phyloP scores from a whole-genome alignment of 2,113 vertebrate genomes.

The Glaucomys volans region DNA sequence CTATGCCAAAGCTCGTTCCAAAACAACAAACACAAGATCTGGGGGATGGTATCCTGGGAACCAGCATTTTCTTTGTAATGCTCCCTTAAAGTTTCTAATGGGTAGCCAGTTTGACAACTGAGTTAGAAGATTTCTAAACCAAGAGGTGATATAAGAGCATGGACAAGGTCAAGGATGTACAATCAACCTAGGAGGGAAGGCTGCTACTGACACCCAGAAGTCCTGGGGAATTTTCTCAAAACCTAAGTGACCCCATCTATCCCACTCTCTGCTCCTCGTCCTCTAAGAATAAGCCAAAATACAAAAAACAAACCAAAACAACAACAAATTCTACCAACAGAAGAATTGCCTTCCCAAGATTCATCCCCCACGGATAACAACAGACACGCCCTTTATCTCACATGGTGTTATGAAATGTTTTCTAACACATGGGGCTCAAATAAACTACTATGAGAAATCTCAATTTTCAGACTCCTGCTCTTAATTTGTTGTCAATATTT shows the following conservation, averaged over 20 bases:
- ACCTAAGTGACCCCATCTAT: background rate
- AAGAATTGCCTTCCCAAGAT: background rate
- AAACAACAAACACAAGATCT: background rate
- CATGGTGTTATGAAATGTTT: background rate
- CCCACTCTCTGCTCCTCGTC: background rate
- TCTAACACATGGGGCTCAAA: background rate
- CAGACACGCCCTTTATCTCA: background rate
- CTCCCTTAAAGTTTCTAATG: background rate
- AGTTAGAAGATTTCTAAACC: background rate
- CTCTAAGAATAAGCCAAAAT: background rate
- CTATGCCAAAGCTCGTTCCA: background rate
- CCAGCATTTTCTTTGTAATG: background rate
- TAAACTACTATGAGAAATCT: background rate
- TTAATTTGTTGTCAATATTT: background rate
- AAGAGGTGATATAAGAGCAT: fast-evolving
- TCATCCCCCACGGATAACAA: background rate
- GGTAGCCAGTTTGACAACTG: background rate
- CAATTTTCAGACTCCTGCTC: background rate
- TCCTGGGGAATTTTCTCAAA: background rate
- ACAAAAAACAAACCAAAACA: too few relatives aligned
- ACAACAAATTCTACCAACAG: background rate
- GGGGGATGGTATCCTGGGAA: background rate
- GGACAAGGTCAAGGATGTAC: background rate
- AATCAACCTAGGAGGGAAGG: background rate
- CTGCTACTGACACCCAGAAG: background rate